Base-by-base conservation (phyloP, 2,797 vertebrate species). In the Zonotrichia albicollis region DNA sequence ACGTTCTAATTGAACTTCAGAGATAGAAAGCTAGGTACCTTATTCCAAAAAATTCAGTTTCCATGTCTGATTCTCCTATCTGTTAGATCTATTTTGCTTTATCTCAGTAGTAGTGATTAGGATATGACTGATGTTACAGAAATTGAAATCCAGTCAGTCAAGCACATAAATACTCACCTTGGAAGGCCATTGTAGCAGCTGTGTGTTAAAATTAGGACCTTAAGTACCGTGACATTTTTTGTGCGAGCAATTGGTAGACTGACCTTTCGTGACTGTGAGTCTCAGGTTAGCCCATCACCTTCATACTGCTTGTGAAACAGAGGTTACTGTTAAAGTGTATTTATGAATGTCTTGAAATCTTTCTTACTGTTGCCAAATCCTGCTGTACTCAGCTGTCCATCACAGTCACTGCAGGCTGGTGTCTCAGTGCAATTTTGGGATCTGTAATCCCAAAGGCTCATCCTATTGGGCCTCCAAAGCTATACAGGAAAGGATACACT, bases 251-350 rank as follows among this genome's bases (percentile, higher is more conserved):
- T 76, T 82, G 66, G 60, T 73, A 61, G 73, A 57, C 70, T 91
- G 93, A 91, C 77, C 73, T 96, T 94, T 94, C 76, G 27, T 73
- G 91, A 86, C 65, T 84, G 50, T 76, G 70, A 84, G 43, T 46
- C 29, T 81, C 43, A 53, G 78, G 58, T 55, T 68, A 91, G 36
- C 29, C 62, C 66, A 58, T 84, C 18, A 13, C 18, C 32, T 92
- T 83, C 46, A 55, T 86, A 58, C 73, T 62, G 19, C 73, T 68
- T n/a, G 13, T 38, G 40, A 91, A 71, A 72, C 48, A 77, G 30
- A 77, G 21, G 34, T 70, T 83, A 46, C 51, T 68, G 27, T 36
- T 80, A 34, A 74, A 78, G 5, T 45, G 11, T 66, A n/a, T 70
- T 89, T 93, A 78, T 60, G 50, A 62, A 66, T 70, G 46, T 66